phyloP scores from a whole-genome alignment of 2,797 vertebrate species.

The Hemibagrus guttatus region DNA sequence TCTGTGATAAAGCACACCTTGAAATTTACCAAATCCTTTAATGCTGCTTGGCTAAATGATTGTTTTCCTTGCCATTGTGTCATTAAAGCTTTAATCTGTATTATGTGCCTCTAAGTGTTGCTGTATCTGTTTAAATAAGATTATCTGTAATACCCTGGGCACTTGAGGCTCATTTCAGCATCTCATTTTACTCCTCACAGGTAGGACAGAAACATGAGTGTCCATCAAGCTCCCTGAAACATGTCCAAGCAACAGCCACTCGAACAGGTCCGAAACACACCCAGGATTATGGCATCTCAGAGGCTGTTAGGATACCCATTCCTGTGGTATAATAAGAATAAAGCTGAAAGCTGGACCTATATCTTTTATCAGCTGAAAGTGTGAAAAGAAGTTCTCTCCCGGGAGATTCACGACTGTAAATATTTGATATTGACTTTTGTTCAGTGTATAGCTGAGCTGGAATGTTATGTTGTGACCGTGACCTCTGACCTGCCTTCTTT shows the following conservation, averaged over 20 bases:
- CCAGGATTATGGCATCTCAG: constrained; percentile 13
- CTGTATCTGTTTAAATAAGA: not conserved
- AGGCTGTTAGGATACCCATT: not conserved
- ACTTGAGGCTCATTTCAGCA: constrained; percentile 1
- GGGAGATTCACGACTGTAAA: constrained; percentile 52
- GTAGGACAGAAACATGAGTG: constrained; percentile 12
- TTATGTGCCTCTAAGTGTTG: not conserved
- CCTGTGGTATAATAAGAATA: not conserved
- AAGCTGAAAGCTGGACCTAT: not conserved
- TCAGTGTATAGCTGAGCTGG: constrained; percentile 51
- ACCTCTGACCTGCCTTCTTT: constrained; percentile 47
- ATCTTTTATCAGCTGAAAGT: not conserved
- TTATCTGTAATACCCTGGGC: not conserved
- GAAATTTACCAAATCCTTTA: not conserved
- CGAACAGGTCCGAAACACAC: constrained; percentile 20
- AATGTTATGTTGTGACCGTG: constrained; percentile 43
- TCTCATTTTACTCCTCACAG: constrained; percentile 36
- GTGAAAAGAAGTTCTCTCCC: not conserved
- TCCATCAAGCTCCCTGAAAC: not conserved
- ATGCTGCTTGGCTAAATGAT: not conserved
- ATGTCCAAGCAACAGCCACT: constrained; percentile 21
- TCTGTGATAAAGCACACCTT: not conserved
- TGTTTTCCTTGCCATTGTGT: not conserved
- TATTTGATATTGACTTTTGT: constrained; percentile 66
- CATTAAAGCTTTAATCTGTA: not conserved